A percentile compares a stretch with the other conserved stretches of the same genome.
These are phyloP conservation scores for Vulpes ferrilata DNA, from an alignment of 2,113 vertebrate genomes.

Conservation along the genomic window DNA sequence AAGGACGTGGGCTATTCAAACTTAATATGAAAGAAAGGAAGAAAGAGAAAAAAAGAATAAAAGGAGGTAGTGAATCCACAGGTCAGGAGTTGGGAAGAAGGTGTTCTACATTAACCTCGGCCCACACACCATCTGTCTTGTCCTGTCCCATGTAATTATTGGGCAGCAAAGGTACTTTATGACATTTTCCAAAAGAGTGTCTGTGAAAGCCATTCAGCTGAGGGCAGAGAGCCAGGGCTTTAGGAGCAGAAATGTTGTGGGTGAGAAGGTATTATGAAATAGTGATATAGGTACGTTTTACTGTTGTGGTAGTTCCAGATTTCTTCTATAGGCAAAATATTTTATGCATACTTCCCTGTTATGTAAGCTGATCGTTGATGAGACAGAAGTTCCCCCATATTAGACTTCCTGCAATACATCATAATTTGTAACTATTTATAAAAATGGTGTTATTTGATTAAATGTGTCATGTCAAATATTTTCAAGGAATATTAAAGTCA, in stretches of 20 bases:
- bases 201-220: background rate
- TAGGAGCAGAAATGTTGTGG: conserved; percentile 2
- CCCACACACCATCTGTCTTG: background rate
- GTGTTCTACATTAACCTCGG: background rate
- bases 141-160: conserved; percentile 24
- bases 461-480: background rate
- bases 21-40: background rate
- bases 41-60: background rate
- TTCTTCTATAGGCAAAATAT: background rate
- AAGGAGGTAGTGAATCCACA: background rate
- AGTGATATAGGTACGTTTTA: background rate
- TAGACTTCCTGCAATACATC: background rate
- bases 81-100: conserved; percentile 13
- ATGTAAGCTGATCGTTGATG: background rate
- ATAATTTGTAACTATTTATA: conserved; percentile 15
- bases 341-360: conserved; percentile 14
- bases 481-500: background rate
- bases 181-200: conserved; percentile 53
- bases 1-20: background rate
- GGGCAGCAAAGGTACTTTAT: conserved; percentile 32
- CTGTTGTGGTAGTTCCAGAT: background rate
- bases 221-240: conserved; percentile 4
- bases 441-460: conserved; percentile 17
- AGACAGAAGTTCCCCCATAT: background rate
- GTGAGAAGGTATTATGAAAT: background rate